Evolutionary conservation across 2,113 vertebrate species (phyloP).

Genomic region (Dipodomys ordii): DNA sequence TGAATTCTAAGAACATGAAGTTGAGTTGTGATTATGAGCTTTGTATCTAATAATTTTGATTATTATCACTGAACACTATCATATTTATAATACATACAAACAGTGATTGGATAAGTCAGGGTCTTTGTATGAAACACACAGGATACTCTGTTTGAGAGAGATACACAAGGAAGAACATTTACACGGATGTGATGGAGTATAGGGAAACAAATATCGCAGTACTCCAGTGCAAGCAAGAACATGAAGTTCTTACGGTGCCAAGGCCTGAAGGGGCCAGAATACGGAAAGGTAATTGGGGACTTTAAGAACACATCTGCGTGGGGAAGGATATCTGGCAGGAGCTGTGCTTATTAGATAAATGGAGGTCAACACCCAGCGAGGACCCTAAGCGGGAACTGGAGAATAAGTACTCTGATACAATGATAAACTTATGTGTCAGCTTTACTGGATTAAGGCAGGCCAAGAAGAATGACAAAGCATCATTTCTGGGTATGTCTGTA

Average conservation of each 20-base stretch:
- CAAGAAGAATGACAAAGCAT: not conserved
- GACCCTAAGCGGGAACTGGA: not conserved
- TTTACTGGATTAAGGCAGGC: not conserved
- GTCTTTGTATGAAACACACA: not conserved
- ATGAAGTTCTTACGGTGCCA: not conserved
- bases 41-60: constrained; percentile 6
- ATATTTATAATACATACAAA: not conserved
- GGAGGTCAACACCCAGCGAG: not conserved
- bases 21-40: not conserved
- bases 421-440: not conserved
- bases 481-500: not conserved
- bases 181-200: not conserved
- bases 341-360: not conserved
- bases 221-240: not conserved
- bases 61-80: not conserved
- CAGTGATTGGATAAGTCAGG: not conserved
- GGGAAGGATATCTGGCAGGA: not conserved
- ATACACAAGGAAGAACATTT: not conserved
- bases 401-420: not conserved
- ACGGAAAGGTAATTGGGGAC: not conserved
- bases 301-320: not conserved
- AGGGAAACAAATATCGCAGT: not conserved
- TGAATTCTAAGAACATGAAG: not conserved
- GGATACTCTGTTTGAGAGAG: not conserved
- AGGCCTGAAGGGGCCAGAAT: not conserved